A percentile compares a stretch with the other conserved stretches of the same genome.
These are phyloP conservation scores for Caenorhabditis briggsae DNA, from an alignment of 1,140 invertebrate species.

Conservation along the genomic window DNA sequence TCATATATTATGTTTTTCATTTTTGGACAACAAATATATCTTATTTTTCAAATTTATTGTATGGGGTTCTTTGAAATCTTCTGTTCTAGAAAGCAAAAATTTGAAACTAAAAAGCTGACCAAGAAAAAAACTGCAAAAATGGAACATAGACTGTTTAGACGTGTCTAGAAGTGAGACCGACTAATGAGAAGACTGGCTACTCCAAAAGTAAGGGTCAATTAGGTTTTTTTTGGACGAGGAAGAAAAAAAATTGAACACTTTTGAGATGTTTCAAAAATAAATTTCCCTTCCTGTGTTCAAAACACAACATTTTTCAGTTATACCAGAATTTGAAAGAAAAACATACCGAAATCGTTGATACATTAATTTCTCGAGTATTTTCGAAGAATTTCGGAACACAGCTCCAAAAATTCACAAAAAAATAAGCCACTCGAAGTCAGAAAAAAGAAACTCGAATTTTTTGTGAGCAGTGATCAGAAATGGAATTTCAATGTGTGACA, in stretches of 20 bases:
- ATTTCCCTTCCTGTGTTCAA: background rate
- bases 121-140: no score
- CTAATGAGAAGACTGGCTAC: background rate
- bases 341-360: slow-evolving; percentile 11
- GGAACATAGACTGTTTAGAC: background rate
- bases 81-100: no score
- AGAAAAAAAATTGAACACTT: background rate
- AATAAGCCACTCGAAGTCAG: no score
- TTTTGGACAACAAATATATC: background rate
- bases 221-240: background rate
- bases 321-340: background rate
- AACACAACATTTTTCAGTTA: background rate
- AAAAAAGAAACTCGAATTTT: no score
- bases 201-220: background rate
- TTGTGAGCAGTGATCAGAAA: slow-evolving; percentile 24
- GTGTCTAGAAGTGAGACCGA: background rate
- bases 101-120: no score
- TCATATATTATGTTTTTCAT: background rate
- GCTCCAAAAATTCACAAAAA: no score
- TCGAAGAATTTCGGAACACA: background rate
- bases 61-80: background rate
- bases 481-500: slow-evolving; percentile 31
- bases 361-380: background rate
- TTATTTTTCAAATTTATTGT: background rate
- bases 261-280: background rate